Percentiles rank a stretch among this genome's conserved stretches.
phyloP scores from a whole-genome alignment of 2,797 vertebrate species.

The Schizothorax lantsangensis region DNA sequence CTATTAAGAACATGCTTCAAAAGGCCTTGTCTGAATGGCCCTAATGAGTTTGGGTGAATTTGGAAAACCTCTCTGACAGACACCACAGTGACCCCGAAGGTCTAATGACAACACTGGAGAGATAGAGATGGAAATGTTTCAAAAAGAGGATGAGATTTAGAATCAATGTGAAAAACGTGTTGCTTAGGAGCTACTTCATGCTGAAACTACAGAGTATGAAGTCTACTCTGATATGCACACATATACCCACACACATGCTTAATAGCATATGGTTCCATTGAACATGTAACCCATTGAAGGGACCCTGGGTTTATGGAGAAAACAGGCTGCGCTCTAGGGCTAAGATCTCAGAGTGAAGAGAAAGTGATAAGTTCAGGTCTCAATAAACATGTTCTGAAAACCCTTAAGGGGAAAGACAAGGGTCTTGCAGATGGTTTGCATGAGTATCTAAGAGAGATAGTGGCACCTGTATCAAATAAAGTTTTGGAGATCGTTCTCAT shows the following conservation, averaged over 20 bases:
- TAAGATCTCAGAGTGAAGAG: background rate
- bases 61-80: slow-evolving; percentile 24
- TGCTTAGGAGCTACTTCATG: background rate
- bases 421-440: slow-evolving; percentile 16
- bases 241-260: slow-evolving; percentile 23
- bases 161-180: background rate
- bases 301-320: background rate
- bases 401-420: background rate
- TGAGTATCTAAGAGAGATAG: background rate
- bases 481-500: background rate
- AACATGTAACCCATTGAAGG: slow-evolving; percentile 3
- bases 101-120: slow-evolving; percentile 5
- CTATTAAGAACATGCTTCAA: slow-evolving; percentile 68
- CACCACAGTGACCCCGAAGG: background rate
- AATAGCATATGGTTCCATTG: background rate
- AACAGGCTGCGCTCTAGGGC: background rate
- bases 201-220: background rate
- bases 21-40: slow-evolving; percentile 53
- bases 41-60: slow-evolving; percentile 56
- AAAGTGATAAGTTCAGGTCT: slow-evolving; percentile 8
- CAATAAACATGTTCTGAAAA: background rate
- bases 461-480: slow-evolving; percentile 5
- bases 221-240: background rate
- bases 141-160: slow-evolving; percentile 3
- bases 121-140: background rate